Conservation (phyloP, 2,888 invertebrate species). For the Trypoxylon attenuatum region DNA sequence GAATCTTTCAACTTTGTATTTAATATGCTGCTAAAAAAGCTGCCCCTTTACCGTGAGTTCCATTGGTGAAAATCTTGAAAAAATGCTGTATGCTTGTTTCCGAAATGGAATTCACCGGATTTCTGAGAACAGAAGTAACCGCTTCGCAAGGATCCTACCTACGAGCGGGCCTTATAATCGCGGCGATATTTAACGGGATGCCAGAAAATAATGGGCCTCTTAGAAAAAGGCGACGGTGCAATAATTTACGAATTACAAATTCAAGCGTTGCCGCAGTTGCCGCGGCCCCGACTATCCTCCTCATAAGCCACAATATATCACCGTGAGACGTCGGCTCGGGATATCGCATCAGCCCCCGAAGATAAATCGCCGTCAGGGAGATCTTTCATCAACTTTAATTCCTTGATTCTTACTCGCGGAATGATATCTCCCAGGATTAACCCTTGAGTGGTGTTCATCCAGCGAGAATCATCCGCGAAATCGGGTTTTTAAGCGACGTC, state of each 20-base stretch:
- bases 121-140: constrained; percentile 38
- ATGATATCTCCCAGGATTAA: constrained; percentile 50
- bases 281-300: constrained; percentile 27
- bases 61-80: too few relatives aligned
- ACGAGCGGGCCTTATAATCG: constrained; percentile 40
- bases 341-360: constrained; percentile 55
- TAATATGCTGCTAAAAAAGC: too few relatives aligned
- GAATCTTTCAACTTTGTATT: too few relatives aligned
- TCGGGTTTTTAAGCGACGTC: neutral
- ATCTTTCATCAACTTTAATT: constrained; percentile 60
- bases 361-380: constrained; percentile 58
- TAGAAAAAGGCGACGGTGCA: constrained; percentile 53
- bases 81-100: neutral
- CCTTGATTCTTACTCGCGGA: constrained; percentile 24
- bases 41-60: too few relatives aligned
- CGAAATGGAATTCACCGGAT: neutral
- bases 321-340: constrained; percentile 47
- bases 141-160: constrained; percentile 12
- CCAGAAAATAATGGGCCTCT: constrained; percentile 51
- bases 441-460: constrained; percentile 29
- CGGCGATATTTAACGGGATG: constrained; percentile 53
- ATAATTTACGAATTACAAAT: constrained; percentile 63
- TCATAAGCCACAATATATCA: constrained; percentile 61
- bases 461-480: constrained; percentile 41
- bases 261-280: constrained; percentile 55